Percentiles rank a stretch among this genome's conserved stretches.
Conservation (phyloP, 2,113 vertebrate genomes). For the Sprattus sprattus region DNA sequence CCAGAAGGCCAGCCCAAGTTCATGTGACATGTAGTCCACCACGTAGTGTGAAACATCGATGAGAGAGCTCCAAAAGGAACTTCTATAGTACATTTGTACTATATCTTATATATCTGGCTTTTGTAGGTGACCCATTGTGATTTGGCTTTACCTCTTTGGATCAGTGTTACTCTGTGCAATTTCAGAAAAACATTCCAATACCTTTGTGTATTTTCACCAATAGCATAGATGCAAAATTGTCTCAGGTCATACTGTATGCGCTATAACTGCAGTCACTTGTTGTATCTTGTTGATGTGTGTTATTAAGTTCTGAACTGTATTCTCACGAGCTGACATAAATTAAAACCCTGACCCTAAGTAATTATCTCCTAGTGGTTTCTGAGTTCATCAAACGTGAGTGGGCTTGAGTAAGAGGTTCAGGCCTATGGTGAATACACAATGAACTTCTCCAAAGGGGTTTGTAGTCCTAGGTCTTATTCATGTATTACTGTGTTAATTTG, state of each 20-base stretch:
- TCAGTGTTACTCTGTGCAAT: background rate
- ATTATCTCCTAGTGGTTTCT: no score
- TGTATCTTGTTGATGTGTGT: no score
- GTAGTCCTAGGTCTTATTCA: no score
- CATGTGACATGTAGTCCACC: no score
- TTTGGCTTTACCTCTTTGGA: background rate
- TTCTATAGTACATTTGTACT: background rate
- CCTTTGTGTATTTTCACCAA: background rate
- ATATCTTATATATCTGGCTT: background rate
- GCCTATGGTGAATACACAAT: background rate
- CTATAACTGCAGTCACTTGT: background rate
- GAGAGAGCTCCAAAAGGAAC: background rate
- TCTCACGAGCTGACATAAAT: no score
- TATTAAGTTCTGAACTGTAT: no score
- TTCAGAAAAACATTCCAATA: background rate
- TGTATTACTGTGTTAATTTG: no score
- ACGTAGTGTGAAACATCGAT: background rate
- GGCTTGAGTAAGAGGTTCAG: no score
- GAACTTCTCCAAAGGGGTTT: background rate
- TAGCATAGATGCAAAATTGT: background rate
- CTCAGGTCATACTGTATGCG: background rate
- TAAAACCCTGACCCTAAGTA: no score
- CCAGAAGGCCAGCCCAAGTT: background rate
- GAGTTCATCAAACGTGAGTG: no score
- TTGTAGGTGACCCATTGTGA: background rate